These are phyloP conservation scores for Eolophus roseicapilla DNA, from an alignment of 2,113 vertebrate genomes.

Conservation along the genomic window DNA sequence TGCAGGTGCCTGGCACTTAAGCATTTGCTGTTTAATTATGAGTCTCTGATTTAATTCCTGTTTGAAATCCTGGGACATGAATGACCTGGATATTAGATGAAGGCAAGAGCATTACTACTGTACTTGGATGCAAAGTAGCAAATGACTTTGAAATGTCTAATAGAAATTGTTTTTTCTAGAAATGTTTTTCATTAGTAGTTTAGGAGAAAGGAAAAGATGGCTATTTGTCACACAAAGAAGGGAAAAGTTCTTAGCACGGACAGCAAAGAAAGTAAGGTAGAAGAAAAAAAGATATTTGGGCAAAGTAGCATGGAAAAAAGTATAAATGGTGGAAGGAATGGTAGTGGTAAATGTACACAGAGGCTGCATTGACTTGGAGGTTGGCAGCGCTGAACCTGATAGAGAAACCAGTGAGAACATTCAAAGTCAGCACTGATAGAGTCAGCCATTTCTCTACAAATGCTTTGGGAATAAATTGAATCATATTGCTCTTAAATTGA, in stretches of 20 bases:
- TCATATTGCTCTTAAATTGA: neutral
- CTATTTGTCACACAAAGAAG: neutral
- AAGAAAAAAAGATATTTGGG: neutral
- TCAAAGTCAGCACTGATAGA: neutral
- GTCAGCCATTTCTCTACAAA: neutral
- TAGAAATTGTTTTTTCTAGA: neutral
- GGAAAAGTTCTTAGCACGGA: neutral
- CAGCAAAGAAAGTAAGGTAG: neutral
- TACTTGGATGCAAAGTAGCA: neutral
- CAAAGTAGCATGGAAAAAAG: neutral
- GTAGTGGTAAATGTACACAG: neutral
- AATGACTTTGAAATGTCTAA: neutral
- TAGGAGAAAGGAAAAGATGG: neutral
- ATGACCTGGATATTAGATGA: neutral
- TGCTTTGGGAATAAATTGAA: neutral
- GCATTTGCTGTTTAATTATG: neutral
- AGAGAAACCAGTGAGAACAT: neutral
- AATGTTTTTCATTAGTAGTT: neutral
- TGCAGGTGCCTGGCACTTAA: neutral
- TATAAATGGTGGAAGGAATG: neutral
- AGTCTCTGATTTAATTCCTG: neutral
- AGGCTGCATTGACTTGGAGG: neutral
- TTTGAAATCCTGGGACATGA: neutral
- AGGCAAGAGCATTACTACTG: neutral
- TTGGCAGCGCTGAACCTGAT: neutral